Percentiles rank a stretch among this genome's conserved stretches.
Conservation (phyloP, 2,113 vertebrate species). For the Rhinolophus ferrumequinum region DNA sequence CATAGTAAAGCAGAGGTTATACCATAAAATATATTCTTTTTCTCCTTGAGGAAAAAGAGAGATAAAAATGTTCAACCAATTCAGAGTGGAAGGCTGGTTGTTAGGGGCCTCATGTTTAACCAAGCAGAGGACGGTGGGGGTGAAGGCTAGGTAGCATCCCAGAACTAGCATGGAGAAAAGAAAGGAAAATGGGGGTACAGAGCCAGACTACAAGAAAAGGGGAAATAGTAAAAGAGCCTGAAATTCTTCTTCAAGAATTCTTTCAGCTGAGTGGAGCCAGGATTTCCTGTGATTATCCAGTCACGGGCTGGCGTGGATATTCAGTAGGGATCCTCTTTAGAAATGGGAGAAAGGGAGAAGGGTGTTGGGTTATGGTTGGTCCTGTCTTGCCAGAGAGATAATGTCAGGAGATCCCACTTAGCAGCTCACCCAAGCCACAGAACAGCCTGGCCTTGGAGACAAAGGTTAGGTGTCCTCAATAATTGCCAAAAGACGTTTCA, state of each 20-base stretch:
- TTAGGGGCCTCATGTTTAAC: background rate
- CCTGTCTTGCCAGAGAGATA: background rate
- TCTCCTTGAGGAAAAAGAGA: background rate
- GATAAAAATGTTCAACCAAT: background rate
- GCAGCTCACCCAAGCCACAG: background rate
- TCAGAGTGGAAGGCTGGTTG: background rate
- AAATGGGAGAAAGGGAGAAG: background rate
- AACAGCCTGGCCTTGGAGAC: background rate
- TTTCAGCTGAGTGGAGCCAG: constrained; percentile 22
- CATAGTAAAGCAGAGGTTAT: background rate
- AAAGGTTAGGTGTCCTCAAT: background rate
- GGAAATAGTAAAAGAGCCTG: background rate
- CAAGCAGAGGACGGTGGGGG: background rate
- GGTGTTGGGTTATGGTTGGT: background rate
- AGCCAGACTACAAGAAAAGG: background rate
- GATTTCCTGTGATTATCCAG: constrained; percentile 47
- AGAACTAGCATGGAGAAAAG: background rate
- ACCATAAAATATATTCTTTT: background rate
- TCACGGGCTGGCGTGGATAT: background rate
- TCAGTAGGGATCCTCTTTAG: background rate
- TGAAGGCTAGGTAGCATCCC: too few species aligned
- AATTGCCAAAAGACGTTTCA: background rate
- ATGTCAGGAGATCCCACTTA: background rate
- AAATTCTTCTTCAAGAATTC: background rate
- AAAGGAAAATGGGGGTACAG: background rate